Evolutionary conservation across 2,113 vertebrate genomes (phyloP).

Genomic region (Tiliqua scincoides): DNA sequence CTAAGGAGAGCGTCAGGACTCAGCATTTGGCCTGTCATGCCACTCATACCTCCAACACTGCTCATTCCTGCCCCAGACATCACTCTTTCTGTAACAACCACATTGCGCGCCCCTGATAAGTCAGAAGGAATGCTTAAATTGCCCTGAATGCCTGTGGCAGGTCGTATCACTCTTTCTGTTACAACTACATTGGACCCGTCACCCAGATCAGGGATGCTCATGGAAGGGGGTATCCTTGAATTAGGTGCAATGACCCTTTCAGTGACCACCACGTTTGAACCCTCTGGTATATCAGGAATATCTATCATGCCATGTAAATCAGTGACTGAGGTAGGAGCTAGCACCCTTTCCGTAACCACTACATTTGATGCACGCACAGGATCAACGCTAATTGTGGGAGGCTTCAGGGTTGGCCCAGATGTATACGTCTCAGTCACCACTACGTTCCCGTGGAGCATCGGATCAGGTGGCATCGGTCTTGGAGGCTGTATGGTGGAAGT

Average conservation of each 20-base stretch:
- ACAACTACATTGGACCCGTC: slow-evolving; percentile 81
- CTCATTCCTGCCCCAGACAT: slow-evolving; percentile 74
- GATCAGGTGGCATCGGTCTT: slow-evolving; percentile 63
- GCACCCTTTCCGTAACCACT: slow-evolving; percentile 77
- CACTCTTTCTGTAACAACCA: slow-evolving; percentile 82
- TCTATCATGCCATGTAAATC: slow-evolving; percentile 76
- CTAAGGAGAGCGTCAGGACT: slow-evolving; percentile 67
- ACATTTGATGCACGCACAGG: slow-evolving; percentile 73
- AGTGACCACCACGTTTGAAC: slow-evolving; percentile 80
- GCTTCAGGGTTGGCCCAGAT: slow-evolving; percentile 47
- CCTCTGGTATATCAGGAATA: slow-evolving; percentile 75
- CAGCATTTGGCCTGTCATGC: slow-evolving; percentile 47
- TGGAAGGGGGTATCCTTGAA: slow-evolving; percentile 70
- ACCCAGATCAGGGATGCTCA: slow-evolving; percentile 76
- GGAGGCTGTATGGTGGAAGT: slow-evolving; percentile 69
- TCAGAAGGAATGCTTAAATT: slow-evolving; percentile 77
- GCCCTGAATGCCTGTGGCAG: slow-evolving; percentile 71
- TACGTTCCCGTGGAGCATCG: slow-evolving; percentile 73
- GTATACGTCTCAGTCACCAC: slow-evolving; percentile 80
- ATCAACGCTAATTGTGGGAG: slow-evolving; percentile 71
- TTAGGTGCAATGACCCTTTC: slow-evolving; percentile 79
- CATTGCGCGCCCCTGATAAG: slow-evolving; percentile 71
- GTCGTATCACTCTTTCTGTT: slow-evolving; percentile 80
- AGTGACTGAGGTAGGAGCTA: slow-evolving; percentile 71
- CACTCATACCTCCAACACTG: slow-evolving; percentile 57